Evolutionary conservation across 2,888 invertebrate species (phyloP).

Genomic region (Hedya salicella): DNA sequence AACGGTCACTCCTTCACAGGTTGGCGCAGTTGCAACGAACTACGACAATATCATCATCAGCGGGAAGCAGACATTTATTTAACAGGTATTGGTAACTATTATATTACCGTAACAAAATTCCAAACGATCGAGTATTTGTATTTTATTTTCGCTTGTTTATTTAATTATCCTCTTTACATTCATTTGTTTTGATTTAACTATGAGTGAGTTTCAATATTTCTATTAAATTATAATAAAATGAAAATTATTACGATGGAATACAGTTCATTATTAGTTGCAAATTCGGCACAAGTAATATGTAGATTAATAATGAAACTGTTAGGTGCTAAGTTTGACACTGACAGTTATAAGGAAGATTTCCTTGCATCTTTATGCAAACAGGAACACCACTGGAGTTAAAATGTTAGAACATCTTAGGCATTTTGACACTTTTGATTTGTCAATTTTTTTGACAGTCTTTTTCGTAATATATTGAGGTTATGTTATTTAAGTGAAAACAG

Average conservation of each 20-base stretch:
- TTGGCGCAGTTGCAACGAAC: constrained; percentile 5
- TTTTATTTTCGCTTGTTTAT: constrained; percentile 8
- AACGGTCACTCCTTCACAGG: neutral
- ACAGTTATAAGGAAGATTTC: neutral
- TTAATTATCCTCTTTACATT: neutral
- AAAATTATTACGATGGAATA: neutral
- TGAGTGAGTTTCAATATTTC: neutral
- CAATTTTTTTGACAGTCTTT: neutral
- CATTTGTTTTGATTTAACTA: neutral
- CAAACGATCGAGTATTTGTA: constrained; percentile 4
- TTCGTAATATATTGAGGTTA: constrained; percentile 14
- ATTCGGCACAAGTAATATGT: neutral
- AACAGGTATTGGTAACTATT: neutral
- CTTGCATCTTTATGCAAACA: neutral
- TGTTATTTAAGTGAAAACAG: constrained; percentile 16
- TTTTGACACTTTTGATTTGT: neutral
- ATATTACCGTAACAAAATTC: constrained; percentile 3
- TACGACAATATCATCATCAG: constrained; percentile 8
- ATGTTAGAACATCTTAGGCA: neutral
- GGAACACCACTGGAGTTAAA: neutral
- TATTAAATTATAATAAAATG: neutral
- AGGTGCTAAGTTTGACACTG: neutral
- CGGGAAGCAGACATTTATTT: constrained; percentile 1
- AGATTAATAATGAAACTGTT: neutral
- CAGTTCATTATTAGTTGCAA: constrained; percentile 1